Evolutionary conservation across 2,888 invertebrate species (phyloP).

Genomic region (Apamea epomidion): DNA sequence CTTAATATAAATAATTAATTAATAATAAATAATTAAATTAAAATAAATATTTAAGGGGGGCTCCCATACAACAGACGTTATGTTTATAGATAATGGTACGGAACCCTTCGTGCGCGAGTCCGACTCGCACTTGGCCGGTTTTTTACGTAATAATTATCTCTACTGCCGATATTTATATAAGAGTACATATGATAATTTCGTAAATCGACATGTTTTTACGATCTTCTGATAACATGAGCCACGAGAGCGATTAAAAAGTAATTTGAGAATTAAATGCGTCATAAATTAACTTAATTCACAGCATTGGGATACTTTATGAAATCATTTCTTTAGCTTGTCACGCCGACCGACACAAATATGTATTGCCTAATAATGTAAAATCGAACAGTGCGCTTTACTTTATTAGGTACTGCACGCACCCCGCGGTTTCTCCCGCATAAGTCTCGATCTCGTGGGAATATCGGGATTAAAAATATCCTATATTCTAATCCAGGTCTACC

Average conservation of each 20-base stretch:
- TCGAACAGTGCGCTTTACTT: background rate
- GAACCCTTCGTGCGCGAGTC: too few species aligned
- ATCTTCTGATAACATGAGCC: conserved; percentile 18
- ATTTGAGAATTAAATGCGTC: conserved; percentile 16
- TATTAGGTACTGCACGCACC: background rate
- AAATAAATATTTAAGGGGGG: too few species aligned
- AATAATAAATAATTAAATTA: too few species aligned
- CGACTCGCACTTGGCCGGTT: too few species aligned
- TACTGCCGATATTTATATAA: background rate
- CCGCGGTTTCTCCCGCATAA: background rate
- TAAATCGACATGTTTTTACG: conserved; percentile 1
- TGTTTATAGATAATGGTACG: too few species aligned
- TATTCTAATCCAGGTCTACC: background rate
- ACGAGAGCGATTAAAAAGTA: conserved; percentile 11
- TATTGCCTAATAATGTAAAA: background rate
- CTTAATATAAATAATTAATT: too few species aligned
- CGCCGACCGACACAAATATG: background rate
- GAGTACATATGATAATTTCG: background rate
- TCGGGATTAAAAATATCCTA: background rate
- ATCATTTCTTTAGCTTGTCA: background rate
- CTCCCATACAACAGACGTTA: too few species aligned
- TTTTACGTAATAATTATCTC: background rate
- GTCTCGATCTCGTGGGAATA: background rate
- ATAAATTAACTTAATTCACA: background rate
- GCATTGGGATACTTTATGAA: conserved; percentile 3